Conservation (phyloP, 2,888 invertebrate genomes). For the Caenorhabditis sp. region DNA sequence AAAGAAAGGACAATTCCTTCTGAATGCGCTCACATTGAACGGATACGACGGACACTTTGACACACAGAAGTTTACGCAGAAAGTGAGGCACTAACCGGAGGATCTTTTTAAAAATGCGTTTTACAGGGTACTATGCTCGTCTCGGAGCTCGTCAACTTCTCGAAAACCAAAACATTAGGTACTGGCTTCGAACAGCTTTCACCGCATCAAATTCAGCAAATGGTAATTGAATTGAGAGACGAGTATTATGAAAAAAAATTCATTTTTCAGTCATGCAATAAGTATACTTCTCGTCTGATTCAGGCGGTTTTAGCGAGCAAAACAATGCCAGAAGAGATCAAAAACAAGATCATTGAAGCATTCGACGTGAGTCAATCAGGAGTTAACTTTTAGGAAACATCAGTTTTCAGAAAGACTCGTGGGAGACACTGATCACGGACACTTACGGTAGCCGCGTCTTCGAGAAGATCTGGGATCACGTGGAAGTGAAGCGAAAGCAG, state of each 20-base stretch:
- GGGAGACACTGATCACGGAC: constrained; percentile 55
- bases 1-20: constrained; percentile 58
- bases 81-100: no score
- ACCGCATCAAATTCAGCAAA: constrained; percentile 38
- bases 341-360: constrained; percentile 45
- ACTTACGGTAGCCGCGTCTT: constrained; percentile 60
- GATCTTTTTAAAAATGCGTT: no score
- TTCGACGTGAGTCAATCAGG: constrained; percentile 43
- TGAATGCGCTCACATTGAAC: constrained; percentile 66
- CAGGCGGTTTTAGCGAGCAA: constrained; percentile 53
- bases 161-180: constrained; percentile 57
- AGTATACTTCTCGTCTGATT: constrained; percentile 51
- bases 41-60: constrained; percentile 50
- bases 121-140: constrained; percentile 57
- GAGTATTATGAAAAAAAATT: no score
- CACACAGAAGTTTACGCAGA: constrained; percentile 36
- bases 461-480: constrained; percentile 60
- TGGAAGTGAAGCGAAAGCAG: constrained; percentile 60
- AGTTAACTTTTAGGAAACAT: not conserved
- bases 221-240: constrained; percentile 35
- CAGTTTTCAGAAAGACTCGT: constrained; percentile 46
- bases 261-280: constrained; percentile 47
- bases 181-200: constrained; percentile 45
- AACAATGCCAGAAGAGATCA: constrained; percentile 47
- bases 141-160: constrained; percentile 49